Evolutionary conservation across 2,888 invertebrate species (phyloP).

Genomic region (Gastrophysa polygoni): DNA sequence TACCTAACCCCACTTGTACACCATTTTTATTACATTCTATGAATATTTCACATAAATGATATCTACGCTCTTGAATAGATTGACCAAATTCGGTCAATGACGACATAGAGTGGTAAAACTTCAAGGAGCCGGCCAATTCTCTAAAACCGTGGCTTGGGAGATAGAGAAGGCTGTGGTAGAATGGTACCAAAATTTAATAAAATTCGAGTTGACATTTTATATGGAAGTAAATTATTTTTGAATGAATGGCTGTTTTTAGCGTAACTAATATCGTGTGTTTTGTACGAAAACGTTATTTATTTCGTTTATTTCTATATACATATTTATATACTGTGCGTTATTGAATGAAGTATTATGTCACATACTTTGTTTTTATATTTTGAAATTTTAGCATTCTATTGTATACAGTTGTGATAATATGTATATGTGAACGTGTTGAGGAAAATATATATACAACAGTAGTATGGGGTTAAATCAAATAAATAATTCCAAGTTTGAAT

Average conservation of each 20-base stretch:
- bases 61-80: too few relatives aligned
- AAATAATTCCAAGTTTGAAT: too few relatives aligned
- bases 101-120: too few relatives aligned
- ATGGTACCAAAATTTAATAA: background rate
- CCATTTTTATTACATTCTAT: too few relatives aligned
- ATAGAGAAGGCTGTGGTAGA: too few relatives aligned
- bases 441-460: background rate
- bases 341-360: conserved; percentile 15
- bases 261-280: conserved; percentile 9
- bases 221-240: conserved; percentile 27
- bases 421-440: background rate
- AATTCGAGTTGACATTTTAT: conserved; percentile 10
- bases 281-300: conserved; percentile 3
- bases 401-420: background rate
- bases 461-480: background rate
- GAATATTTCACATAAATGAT: too few relatives aligned
- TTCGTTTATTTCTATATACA: conserved; percentile 10
- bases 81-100: too few relatives aligned
- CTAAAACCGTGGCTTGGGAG: too few relatives aligned
- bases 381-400: background rate
- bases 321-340: conserved; percentile 12
- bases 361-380: conserved; percentile 1
- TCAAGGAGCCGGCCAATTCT: too few relatives aligned
- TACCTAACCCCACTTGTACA: too few relatives aligned
- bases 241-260: conserved; percentile 17